These are phyloP conservation scores for Periophthalmus magnuspinnatus DNA, from an alignment of 2,797 vertebrate species.

Conservation along the genomic window DNA sequence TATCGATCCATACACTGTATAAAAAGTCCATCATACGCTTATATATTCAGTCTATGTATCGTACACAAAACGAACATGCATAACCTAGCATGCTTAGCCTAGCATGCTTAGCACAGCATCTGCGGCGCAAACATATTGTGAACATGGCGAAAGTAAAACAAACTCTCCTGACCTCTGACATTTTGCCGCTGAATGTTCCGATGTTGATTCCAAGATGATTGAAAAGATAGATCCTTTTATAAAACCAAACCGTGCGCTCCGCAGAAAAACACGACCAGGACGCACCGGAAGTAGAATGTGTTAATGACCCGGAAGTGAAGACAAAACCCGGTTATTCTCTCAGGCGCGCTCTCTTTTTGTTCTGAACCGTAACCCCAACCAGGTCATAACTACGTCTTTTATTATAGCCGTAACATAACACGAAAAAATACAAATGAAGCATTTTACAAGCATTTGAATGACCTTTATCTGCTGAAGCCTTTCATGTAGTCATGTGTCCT, in stretches of 20 bases:
- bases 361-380: background rate
- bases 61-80: background rate
- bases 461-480: no score
- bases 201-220: accelerated
- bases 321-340: accelerated
- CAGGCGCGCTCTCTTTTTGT: conserved; percentile 25
- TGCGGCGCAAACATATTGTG: background rate
- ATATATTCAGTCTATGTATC: no score
- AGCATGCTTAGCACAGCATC: conserved; percentile 36
- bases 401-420: no score
- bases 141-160: accelerated
- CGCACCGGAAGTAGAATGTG: background rate
- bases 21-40: no score
- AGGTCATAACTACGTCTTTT: no score
- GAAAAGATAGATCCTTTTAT: background rate
- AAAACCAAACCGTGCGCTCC: background rate
- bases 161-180: conserved; percentile 65
- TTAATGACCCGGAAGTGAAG: conserved; percentile 56
- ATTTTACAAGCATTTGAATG: no score
- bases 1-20: no score
- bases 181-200: conserved; percentile 9
- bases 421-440: no score
- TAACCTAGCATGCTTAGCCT: no score
- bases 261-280: conserved; percentile 14
- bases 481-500: no score